Evolutionary conservation across 2,797 vertebrate species (phyloP).

Genomic region (Esox masquinongy): DNA sequence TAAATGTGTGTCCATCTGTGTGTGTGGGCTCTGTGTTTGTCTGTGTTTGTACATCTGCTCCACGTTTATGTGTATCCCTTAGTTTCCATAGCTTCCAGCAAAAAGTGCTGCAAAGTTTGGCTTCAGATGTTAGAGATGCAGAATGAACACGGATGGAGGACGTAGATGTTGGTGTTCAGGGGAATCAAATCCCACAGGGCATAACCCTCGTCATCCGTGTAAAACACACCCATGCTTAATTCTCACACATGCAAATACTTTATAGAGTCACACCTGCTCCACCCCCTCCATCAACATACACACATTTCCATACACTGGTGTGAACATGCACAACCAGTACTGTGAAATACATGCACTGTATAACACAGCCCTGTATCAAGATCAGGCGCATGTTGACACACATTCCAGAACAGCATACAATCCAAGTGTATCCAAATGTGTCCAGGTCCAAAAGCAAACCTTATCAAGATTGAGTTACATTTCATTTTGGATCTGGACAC

Average conservation of each 20-base stretch:
- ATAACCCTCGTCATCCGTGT: not conserved
- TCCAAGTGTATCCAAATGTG: too few species aligned
- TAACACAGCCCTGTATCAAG: too few species aligned
- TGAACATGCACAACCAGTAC: not conserved
- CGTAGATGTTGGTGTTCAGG: not conserved
- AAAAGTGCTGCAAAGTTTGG: not conserved
- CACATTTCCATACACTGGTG: not conserved
- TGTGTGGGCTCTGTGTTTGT: constrained; percentile 14
- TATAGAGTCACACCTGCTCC: not conserved
- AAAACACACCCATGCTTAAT: not conserved
- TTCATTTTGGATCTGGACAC: too few species aligned
- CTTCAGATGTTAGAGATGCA: not conserved
- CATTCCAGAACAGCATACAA: too few species aligned
- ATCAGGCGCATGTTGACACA: too few species aligned
- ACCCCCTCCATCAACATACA: not conserved
- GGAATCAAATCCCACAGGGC: not conserved
- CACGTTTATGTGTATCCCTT: not conserved
- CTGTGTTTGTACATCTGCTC: not conserved
- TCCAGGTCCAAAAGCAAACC: too few species aligned
- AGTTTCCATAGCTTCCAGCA: constrained; percentile 5
- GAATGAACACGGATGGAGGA: not conserved
- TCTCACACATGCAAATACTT: not conserved
- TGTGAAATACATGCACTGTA: not conserved
- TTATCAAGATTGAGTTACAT: too few species aligned
- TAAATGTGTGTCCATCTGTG: constrained; percentile 4